A percentile compares a stretch with the other conserved stretches of the same genome.
Conservation (phyloP, 2,888 invertebrate genomes). For the Dynastes hyllus region DNA sequence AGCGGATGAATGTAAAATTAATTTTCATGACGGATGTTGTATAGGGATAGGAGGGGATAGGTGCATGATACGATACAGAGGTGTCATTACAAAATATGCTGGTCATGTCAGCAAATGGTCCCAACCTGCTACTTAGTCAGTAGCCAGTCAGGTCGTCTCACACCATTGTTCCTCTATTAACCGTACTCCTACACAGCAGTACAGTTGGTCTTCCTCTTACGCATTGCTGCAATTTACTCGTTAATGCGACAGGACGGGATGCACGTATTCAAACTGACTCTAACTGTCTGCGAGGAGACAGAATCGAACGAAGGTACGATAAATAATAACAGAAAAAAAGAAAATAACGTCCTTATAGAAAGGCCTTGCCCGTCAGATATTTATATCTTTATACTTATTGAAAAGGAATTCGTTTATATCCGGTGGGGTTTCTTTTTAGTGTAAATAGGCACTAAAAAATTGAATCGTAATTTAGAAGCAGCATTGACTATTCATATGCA, state of each 20-base stretch:
- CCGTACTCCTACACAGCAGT: slow-evolving; percentile 61
- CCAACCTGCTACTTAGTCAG: slow-evolving; percentile 71
- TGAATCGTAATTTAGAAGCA: no score
- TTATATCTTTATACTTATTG: slow-evolving; percentile 56
- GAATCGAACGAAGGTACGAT: slow-evolving; percentile 24
- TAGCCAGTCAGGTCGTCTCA: slow-evolving; percentile 70
- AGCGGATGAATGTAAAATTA: slow-evolving; percentile 67
- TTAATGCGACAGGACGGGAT: slow-evolving; percentile 30
- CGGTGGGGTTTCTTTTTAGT: slow-evolving; percentile 56
- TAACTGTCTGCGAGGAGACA: slow-evolving; percentile 24
- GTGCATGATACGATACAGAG: slow-evolving; percentile 63
- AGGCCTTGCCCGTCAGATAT: slow-evolving; percentile 34
- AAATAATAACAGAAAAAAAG: slow-evolving; percentile 20
- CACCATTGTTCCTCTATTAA: slow-evolving; percentile 65
- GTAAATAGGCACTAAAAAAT: no score
- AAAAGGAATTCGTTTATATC: slow-evolving; percentile 59
- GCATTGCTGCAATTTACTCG: slow-evolving; percentile 36
- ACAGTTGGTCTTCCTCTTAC: slow-evolving; percentile 58
- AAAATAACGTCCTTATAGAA: slow-evolving; percentile 31
- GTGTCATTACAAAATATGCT: slow-evolving; percentile 70
- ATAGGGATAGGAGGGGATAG: slow-evolving; percentile 64
- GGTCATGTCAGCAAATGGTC: slow-evolving; percentile 71
- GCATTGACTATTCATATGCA: no score
- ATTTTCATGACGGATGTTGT: slow-evolving; percentile 68
- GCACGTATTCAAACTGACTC: slow-evolving; percentile 22